phyloP scores from a whole-genome alignment of 2,888 invertebrate genomes.

The Tipula vernalis region DNA sequence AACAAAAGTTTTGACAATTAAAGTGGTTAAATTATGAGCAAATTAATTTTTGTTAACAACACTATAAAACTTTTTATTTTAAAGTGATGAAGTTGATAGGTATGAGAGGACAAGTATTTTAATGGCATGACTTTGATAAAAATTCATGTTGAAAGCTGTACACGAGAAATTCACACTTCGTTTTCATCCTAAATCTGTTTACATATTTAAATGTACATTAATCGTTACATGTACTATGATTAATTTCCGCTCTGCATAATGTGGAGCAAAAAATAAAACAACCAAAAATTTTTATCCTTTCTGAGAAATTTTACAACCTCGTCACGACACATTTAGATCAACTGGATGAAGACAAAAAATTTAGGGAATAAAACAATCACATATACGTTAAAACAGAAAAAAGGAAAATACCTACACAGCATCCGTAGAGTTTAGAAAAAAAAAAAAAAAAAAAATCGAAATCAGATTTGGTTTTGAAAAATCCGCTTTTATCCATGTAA shows the following conservation, averaged over 20 bases:
- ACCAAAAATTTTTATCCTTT: background rate
- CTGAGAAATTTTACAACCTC: background rate
- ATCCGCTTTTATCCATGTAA: background rate
- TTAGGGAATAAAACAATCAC: background rate
- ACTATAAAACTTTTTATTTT: background rate
- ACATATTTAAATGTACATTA: background rate
- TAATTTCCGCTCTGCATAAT: background rate
- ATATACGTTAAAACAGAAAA: background rate
- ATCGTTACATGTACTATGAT: background rate
- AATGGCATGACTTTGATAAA: background rate
- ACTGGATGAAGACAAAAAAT: background rate
- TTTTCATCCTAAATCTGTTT: background rate
- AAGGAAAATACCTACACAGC: background rate
- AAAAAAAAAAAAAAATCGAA: background rate
- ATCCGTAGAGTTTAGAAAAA: background rate
- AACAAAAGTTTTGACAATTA: conserved; percentile 4
- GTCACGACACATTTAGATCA: background rate
- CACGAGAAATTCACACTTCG: background rate
- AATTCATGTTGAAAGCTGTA: background rate
- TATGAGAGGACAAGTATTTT: background rate
- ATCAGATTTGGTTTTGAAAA: background rate
- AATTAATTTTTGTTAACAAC: background rate
- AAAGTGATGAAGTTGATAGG: background rate
- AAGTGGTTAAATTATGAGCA: background rate
- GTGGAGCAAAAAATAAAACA: background rate